Evolutionary conservation across 1,140 invertebrate species (phyloP).

Genomic region (Conopomorpha cramerella): DNA sequence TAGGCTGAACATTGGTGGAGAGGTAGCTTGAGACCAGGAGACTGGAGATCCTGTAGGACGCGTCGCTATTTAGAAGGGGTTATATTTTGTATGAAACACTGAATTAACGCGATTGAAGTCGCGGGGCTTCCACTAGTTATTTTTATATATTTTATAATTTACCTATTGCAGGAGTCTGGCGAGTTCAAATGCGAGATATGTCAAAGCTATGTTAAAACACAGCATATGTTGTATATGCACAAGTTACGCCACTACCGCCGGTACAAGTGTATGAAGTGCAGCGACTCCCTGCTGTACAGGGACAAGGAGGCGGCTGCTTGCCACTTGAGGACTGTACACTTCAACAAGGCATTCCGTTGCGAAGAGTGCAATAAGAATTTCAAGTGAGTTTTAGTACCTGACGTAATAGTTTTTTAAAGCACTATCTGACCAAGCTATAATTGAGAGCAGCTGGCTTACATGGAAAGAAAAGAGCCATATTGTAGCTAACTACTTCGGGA

Average conservation of each 20-base stretch:
- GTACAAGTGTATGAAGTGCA: conserved; percentile 19
- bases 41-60: no score
- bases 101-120: no score
- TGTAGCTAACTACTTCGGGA: no score
- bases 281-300: conserved; percentile 7
- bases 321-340: conserved; percentile 19
- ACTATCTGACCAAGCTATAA: not conserved
- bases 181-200: conserved; percentile 15
- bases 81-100: no score
- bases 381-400: conserved; percentile 14
- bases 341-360: conserved; percentile 12
- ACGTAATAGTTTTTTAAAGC: not conserved
- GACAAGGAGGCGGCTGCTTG: conserved; percentile 21
- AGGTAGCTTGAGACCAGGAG: no score
- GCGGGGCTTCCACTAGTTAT: no score
- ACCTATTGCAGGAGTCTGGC: conserved; percentile 18
- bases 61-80: no score
- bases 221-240: conserved; percentile 18
- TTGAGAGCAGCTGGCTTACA: not conserved
- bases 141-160: no score
- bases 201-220: conserved; percentile 10
- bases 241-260: conserved; percentile 19
- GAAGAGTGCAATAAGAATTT: conserved; percentile 14
- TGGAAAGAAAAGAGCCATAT: no score
- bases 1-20: no score